A percentile compares a stretch with the other conserved stretches of the same genome.
Conservation (phyloP, 2,797 vertebrate species). For the Amphiprion clarkii region DNA sequence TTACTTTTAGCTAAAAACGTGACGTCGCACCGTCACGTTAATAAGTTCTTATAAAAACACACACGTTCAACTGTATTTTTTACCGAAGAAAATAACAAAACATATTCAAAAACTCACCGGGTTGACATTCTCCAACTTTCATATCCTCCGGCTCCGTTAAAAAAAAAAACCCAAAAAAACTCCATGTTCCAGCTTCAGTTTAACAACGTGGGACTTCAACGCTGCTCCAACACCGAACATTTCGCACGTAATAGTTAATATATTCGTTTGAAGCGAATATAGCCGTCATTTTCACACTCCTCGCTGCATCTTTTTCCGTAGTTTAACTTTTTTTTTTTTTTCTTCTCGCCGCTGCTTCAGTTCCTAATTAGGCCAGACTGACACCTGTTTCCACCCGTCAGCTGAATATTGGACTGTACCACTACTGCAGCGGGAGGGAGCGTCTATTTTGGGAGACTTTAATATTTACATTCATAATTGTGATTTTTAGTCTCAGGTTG, state of each 20-base stretch:
- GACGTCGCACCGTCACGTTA: too few species aligned
- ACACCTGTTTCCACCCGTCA: neutral
- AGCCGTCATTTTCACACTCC: neutral
- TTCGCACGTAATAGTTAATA: neutral
- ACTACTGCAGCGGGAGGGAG: neutral
- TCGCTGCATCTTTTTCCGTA: neutral
- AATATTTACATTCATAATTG: too few species aligned
- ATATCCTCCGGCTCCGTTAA: too few species aligned
- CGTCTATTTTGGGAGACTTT: neutral
- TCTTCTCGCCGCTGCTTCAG: neutral
- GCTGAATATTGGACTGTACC: neutral
- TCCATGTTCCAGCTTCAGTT: neutral
- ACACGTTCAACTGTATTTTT: too few species aligned
- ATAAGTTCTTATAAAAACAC: too few species aligned
- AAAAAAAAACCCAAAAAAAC: too few species aligned
- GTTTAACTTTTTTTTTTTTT: too few species aligned
- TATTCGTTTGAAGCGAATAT: too few species aligned
- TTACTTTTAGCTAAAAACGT: too few species aligned
- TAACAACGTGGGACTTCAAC: neutral
- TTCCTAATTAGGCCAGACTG: neutral
- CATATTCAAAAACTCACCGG: too few species aligned
- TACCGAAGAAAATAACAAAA: too few species aligned
- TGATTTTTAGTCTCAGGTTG: neutral
- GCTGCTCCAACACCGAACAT: neutral
- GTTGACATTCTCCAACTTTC: too few species aligned